Evolutionary conservation across 2,113 vertebrate genomes (phyloP), one percentile per base, ranked within the genome.

Genomic region (Dryoscopus gambensis): DNA sequence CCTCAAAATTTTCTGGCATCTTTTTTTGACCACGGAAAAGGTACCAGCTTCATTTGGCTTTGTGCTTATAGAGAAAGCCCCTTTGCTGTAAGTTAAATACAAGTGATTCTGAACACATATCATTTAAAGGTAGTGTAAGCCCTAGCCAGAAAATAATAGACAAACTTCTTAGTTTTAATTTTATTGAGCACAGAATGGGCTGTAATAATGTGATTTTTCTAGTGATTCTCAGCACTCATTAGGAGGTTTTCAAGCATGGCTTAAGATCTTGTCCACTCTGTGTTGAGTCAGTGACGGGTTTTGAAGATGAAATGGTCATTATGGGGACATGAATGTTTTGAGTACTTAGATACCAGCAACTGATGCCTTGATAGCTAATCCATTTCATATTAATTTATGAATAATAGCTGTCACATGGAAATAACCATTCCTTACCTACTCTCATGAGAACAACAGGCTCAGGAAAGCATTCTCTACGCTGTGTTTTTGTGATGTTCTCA

Each of bases 71-170:
- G 42, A 74, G 52, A 9, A 67, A 67, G 37, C 35, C 56, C 18
- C 35, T 9, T 25, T 24, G 28, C 60, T 71, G 23, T 25, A 47
- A 70, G 30, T 68, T 50, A 65, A 83, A 65, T 56, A n/a, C 0
- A 1, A 20, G 42, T 57, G 23, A 19, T 50, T 87, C n/a, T 3
- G 30, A 80, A n/a, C 4, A 1, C 1, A 2, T 35, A 5, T 19
- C 23, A 19, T 30, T 52, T 49, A 53, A 62, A 86, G 46, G 42
- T 60, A 42, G 7, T 44, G 10, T 67, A 47, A 78, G 16, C 27
- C 30, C 18, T 30, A 35, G 24, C 20, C 31, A 55, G 42, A 30
- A 73, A 47, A 44, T 13, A 55, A 19, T 22, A 50, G 53, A 11
- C 49, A 39, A 73, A 75, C 8, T 23, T 47, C 11, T 17, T 56